phyloP scores from a whole-genome alignment of 2,113 vertebrate species.

The Coreoperca whiteheadi region DNA sequence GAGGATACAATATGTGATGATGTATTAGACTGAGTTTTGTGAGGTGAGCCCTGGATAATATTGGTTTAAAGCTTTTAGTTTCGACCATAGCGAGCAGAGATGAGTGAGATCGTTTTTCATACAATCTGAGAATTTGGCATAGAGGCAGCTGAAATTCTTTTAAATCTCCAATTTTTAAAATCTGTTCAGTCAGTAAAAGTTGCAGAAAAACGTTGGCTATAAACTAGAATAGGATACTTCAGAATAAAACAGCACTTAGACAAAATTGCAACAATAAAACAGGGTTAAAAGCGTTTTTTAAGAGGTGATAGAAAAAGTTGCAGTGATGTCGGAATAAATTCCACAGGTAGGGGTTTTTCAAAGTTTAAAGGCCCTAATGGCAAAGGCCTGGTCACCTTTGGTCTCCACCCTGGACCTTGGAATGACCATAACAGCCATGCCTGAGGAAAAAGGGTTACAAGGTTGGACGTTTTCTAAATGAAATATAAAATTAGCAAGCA shows the following conservation, averaged over 20 bases:
- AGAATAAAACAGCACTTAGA: background rate
- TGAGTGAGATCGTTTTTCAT: background rate
- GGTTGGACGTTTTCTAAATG: background rate
- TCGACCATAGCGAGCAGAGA: background rate
- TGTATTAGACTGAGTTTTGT: background rate
- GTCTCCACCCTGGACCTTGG: constrained; percentile 21
- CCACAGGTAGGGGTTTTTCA: constrained; percentile 36
- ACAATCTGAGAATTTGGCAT: background rate
- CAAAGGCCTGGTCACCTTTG: constrained; percentile 62
- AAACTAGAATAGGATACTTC: background rate
- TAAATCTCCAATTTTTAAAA: background rate
- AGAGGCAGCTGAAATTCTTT: background rate
- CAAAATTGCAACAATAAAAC: background rate
- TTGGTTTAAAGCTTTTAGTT: background rate
- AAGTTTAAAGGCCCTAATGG: constrained; percentile 48
- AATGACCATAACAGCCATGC: constrained; percentile 50
- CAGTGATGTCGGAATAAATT: constrained; percentile 37
- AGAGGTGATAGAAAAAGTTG: background rate
- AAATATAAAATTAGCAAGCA: constrained; percentile 3
- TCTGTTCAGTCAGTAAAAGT: background rate
- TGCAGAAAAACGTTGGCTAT: background rate
- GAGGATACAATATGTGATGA: background rate
- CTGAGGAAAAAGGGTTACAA: constrained; percentile 39
- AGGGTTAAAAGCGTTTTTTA: background rate
- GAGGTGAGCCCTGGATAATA: background rate